Evolutionary conservation across 23 tunicate species (phyloP), one percentile per base, ranked within the genome.

Genomic region (Diplosoma virens): DNA sequence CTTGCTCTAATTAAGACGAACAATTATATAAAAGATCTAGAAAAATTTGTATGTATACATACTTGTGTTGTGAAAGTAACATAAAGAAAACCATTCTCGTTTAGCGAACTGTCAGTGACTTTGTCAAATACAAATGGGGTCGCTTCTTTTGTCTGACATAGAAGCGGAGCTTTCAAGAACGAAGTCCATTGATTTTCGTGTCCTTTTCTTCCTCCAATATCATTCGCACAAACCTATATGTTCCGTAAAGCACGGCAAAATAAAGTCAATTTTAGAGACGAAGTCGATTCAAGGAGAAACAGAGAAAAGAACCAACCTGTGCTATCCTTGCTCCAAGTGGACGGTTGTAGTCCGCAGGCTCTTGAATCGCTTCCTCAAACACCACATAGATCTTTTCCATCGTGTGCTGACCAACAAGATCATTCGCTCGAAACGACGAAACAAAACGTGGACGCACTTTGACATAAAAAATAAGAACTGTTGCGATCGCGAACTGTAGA

Each of bases 201-300:
- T 7, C 47, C 33, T 63, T 63, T 28, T 9, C 27, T 29, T 25
- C 74, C 74, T 16, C 83, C 83, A 7, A 27, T 11, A 65, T 78
- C 83, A 48, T 78, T 65, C 14, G 74, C 83, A 28, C 83, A 78
- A 37, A 78, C 59, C 83, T 78, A 63, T 5, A 52, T 25, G 37
- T 21, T 11, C 22, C 6, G 5, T 56, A 23, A 21, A 5, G 64
- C 20, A n/a, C n/a, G n/a, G n/a, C n/a, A n/a, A n/a, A n/a, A n/a
- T n/a, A n/a, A n/a, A n/a, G n/a, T n/a, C n/a, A n/a, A n/a, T n/a
- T n/a, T n/a, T n/a, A n/a, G n/a, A n/a, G n/a, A n/a, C n/a, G n/a
- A n/a, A n/a, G n/a, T n/a, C n/a, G n/a, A n/a, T n/a, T n/a, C n/a
- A n/a, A n/a, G n/a, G n/a, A n/a, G n/a, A n/a, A n/a, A n/a, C n/a